phyloP scores from a whole-genome alignment of 2,888 invertebrate genomes.

The Eupithecia vulgata region DNA sequence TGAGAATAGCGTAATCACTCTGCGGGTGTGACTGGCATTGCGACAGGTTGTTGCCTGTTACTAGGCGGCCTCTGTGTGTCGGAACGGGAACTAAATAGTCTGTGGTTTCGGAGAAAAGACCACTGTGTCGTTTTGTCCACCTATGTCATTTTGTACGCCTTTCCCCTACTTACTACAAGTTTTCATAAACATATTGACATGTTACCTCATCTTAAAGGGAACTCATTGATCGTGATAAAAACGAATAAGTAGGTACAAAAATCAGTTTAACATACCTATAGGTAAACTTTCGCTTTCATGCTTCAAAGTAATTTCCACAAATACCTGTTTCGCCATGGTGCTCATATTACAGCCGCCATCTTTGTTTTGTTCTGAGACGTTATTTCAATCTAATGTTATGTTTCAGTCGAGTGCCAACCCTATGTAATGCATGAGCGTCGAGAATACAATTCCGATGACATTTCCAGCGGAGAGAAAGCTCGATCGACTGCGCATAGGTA shows the following conservation, averaged over 20 bases:
- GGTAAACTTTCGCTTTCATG: neutral
- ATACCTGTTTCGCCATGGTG: neutral
- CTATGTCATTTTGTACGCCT: no score
- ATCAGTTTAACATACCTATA: neutral
- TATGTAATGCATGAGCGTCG: slow-evolving; percentile 27
- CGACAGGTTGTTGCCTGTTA: no score
- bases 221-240: no score
- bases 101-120: no score
- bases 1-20: no score
- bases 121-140: no score
- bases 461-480: slow-evolving; percentile 43
- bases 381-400: neutral
- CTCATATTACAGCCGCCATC: neutral
- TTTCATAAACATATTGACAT: no score
- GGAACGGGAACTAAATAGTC: no score
- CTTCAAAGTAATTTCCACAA: neutral
- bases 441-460: slow-evolving; percentile 38
- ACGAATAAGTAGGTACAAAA: neutral
- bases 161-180: no score
- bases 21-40: no score
- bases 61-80: no score
- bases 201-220: no score
- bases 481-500: slow-evolving; percentile 38
- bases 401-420: slow-evolving; percentile 27
- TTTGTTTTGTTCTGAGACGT: neutral